Percentiles rank a stretch among this genome's conserved stretches.
These are phyloP conservation scores for Lophura nycthemera DNA, from an alignment of 2,113 vertebrate genomes.

Conservation along the genomic window DNA sequence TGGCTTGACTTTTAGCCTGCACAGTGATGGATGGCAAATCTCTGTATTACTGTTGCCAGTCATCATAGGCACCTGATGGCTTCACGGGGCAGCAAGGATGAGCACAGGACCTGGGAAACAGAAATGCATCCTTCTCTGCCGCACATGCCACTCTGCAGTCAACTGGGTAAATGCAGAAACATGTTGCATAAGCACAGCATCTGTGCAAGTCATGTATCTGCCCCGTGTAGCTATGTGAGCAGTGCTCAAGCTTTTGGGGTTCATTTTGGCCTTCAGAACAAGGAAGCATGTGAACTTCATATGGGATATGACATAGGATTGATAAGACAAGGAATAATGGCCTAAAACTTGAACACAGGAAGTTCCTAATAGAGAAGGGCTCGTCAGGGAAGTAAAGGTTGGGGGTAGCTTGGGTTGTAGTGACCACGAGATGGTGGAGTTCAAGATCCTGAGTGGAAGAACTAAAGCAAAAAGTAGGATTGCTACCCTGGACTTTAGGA, in stretches of 20 bases:
- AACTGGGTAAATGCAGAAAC: background rate
- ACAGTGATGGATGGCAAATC: background rate
- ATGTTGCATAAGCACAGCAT: background rate
- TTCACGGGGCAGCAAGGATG: background rate
- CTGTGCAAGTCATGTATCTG: background rate
- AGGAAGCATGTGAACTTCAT: background rate
- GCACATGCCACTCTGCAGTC: background rate
- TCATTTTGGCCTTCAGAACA: background rate
- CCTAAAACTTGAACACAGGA: no score
- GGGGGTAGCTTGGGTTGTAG: no score
- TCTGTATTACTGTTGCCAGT: background rate
- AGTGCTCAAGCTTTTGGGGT: background rate
- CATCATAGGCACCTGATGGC: background rate
- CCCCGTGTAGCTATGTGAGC: background rate
- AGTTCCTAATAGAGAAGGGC: no score
- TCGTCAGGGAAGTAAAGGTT: no score
- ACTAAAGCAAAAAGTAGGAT: no score
- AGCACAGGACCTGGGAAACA: background rate
- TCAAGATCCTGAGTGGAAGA: no score
- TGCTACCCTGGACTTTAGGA: no score
- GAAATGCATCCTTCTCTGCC: background rate
- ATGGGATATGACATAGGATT: rapidly evolving
- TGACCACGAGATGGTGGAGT: no score
- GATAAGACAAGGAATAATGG: no score
- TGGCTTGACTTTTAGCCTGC: background rate